A percentile compares a stretch with the other conserved stretches of the same genome.
phyloP scores from a whole-genome alignment of 1,140 invertebrate genomes.

The Saccostrea echinata region DNA sequence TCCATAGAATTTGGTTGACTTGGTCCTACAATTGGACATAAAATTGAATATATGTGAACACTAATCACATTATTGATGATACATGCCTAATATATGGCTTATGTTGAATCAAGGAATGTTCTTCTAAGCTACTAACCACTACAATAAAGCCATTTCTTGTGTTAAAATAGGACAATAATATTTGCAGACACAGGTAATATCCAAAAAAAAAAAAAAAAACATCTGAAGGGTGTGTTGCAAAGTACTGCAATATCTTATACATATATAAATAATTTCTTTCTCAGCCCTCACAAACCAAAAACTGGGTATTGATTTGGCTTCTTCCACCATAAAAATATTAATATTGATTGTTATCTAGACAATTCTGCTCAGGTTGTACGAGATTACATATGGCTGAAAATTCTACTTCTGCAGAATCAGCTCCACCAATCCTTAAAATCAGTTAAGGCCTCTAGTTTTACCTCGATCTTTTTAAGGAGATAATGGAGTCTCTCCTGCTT shows the following conservation, averaged over 20 bases:
- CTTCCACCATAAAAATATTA: conserved; percentile 1
- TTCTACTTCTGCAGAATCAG: not conserved
- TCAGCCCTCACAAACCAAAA: not conserved
- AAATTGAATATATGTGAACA: not conserved
- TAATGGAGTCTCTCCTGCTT: not conserved
- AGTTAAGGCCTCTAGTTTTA: not conserved
- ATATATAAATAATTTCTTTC: not conserved
- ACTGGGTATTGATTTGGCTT: conserved; percentile 10
- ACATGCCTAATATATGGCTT: too few relatives aligned
- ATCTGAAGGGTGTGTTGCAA: too few relatives aligned
- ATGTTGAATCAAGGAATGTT: too few relatives aligned
- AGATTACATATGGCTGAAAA: not conserved
- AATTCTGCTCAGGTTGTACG: not conserved
- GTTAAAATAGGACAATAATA: not conserved
- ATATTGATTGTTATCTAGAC: not conserved
- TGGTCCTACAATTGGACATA: conserved; percentile 60
- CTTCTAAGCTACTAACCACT: too few relatives aligned
- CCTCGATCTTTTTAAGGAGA: not conserved
- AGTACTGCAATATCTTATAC: too few relatives aligned
- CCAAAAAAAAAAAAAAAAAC: too few relatives aligned
- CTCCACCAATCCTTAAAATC: not conserved
- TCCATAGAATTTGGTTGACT: conserved; percentile 83
- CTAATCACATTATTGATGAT: not conserved
- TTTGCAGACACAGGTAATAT: not conserved
- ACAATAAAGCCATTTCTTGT: too few relatives aligned